phyloP scores from a whole-genome alignment of 2,797 vertebrate genomes.

The Cyclopterus lumpus region DNA sequence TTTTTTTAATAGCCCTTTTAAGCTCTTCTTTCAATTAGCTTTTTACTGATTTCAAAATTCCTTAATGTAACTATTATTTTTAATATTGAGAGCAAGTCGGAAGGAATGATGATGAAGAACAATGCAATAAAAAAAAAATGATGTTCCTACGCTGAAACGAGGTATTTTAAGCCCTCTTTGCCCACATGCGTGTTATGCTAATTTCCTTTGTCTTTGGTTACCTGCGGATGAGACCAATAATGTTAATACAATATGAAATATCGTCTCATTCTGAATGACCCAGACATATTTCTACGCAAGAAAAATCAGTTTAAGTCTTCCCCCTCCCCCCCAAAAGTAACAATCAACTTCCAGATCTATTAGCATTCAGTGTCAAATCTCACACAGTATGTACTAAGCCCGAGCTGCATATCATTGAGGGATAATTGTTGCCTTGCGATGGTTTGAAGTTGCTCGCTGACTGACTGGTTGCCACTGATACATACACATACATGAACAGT shows the following conservation, averaged over 20 bases:
- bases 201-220: constrained; percentile 39
- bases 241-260: constrained; percentile 41
- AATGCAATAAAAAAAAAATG: not conserved
- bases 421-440: constrained; percentile 71
- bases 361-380: constrained; percentile 62
- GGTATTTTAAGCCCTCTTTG: not conserved
- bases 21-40: constrained; percentile 15
- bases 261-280: constrained; percentile 35
- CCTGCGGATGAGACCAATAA: not conserved
- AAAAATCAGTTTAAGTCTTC: constrained; percentile 31
- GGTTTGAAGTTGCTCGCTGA: constrained; percentile 62
- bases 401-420: constrained; percentile 49
- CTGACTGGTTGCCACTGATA: constrained; percentile 72
- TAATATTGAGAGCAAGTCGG: constrained; percentile 1
- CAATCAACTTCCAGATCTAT: constrained; percentile 70
- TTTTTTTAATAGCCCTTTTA: constrained; percentile 24
- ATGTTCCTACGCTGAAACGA: not conserved
- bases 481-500: constrained; percentile 72
- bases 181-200: constrained; percentile 9
- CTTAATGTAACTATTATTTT: constrained; percentile 19
- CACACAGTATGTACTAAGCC: constrained; percentile 40
- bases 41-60: constrained; percentile 2
- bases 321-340: constrained; percentile 39
- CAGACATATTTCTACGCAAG: constrained; percentile 27
- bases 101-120: not conserved